phyloP scores from a whole-genome alignment of 1,140 invertebrate species.

The Wiebesia pumilae region DNA sequence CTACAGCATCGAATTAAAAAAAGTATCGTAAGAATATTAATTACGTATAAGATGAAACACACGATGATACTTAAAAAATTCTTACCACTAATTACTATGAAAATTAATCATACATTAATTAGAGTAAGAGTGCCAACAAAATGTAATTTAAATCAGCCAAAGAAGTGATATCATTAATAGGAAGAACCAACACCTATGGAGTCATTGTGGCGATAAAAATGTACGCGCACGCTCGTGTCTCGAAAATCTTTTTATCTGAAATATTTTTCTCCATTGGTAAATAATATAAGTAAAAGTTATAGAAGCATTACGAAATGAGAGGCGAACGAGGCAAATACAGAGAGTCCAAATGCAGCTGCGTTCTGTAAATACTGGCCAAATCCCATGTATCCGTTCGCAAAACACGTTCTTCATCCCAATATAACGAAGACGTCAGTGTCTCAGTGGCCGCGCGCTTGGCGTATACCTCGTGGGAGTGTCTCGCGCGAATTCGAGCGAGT shows the following conservation, averaged over 20 bases:
- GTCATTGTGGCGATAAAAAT: neutral
- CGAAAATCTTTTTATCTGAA: neutral
- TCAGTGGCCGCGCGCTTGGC: neutral
- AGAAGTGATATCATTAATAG: neutral
- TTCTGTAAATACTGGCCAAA: constrained; percentile 35
- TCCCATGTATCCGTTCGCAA: constrained; percentile 25
- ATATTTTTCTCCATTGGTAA: constrained; percentile 3
- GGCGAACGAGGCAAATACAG: neutral
- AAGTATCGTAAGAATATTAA: neutral
- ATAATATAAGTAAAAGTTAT: constrained; percentile 41
- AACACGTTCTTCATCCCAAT: constrained; percentile 24
- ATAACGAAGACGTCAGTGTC: constrained; percentile 56
- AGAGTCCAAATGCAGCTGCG: constrained; percentile 15
- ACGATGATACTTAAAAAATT: neutral
- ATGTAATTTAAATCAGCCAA: neutral
- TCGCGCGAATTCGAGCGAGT: constrained; percentile 44
- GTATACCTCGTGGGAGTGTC: constrained; percentile 45
- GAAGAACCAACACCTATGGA: neutral
- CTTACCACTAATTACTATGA: neutral
- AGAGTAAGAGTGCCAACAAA: neutral
- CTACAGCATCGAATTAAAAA: neutral
- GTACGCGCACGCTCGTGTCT: neutral
- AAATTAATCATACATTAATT: neutral
- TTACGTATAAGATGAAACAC: neutral
- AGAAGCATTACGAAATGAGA: constrained; percentile 7